Evolutionary conservation across 2,797 vertebrate genomes (phyloP), one percentile per base, ranked within the genome.

Genomic region (Sardinella longiceps): DNA sequence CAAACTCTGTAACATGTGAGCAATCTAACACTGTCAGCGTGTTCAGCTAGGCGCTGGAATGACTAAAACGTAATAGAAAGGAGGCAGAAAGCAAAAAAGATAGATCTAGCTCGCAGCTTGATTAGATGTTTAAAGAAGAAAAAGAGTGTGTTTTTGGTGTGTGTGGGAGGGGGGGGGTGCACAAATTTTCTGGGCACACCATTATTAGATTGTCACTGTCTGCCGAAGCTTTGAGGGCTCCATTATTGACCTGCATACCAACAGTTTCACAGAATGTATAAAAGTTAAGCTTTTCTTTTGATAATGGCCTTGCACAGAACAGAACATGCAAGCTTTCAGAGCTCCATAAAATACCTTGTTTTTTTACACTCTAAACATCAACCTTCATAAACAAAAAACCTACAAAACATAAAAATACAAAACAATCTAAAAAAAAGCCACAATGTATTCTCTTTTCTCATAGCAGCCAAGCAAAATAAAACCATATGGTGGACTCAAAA

Each of bases 161-260:
- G 45, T 46, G 45, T 46, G 45, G 2, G 51, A 14, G 11, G 28
- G 3, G 28, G 28, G 20, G 5, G 33, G 28, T 12, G 12, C 15
- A 18, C 58, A 28, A 89, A 86, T 86, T 89, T 80, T 83, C 83
- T 43, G 14, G 14, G 0, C 87, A 83, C 39, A 89, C 83, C 85
- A 84, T 86, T 37, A 20, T 82, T 46, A 81, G 81, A 89, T 90
- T 80, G 83, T 80, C 81, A 83, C 86, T 89, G 87, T 80, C 88
- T 89, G 85, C 82, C 89, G 89, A 92, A 20, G 30, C 70, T 84
- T 84, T 90, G 87, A 86, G 87, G 90, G 70, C n/a, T 50, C 90
- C 80, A 89, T 88, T 87, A 89, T 89, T 90, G 88, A 91, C 92
- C 86, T 90, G 58, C 28, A 14, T 33, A 30, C 20, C 18, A 43